A percentile compares a stretch with the other conserved stretches of the same genome.
Evolutionary conservation across 1,140 invertebrate genomes (phyloP).

Genomic region (Trichogramma pretiosum): DNA sequence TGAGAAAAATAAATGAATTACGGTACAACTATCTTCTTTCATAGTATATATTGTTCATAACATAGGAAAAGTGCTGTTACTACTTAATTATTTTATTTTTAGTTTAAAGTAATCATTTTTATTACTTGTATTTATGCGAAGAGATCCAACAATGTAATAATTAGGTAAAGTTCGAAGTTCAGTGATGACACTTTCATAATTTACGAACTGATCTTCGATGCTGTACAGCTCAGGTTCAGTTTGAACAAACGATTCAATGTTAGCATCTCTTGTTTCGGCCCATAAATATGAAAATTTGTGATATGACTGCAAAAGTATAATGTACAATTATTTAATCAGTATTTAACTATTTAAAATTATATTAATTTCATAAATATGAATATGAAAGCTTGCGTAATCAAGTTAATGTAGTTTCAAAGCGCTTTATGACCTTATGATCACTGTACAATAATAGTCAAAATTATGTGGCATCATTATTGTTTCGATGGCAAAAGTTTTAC

Average conservation of each 20-base stretch:
- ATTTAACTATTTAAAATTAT: slow-evolving; percentile 3
- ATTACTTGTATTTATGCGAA: slow-evolving; percentile 58
- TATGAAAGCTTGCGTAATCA: no score
- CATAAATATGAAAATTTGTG: slow-evolving; percentile 57
- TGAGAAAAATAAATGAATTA: no score
- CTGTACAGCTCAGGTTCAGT: slow-evolving; percentile 61
- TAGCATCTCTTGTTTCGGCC: slow-evolving; percentile 58
- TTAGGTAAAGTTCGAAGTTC: slow-evolving; percentile 57
- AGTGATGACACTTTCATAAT: slow-evolving; percentile 58
- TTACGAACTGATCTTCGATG: slow-evolving; percentile 62
- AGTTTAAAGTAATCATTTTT: slow-evolving; percentile 8
- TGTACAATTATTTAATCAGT: background rate
- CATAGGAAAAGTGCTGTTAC: no score
- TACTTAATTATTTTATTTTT: slow-evolving; percentile 11
- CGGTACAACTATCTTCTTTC: no score
- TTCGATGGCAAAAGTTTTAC: no score
- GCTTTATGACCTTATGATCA: no score
- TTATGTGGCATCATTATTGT: no score
- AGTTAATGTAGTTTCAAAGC: no score
- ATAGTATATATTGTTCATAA: no score
- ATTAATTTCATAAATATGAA: slow-evolving; percentile 3
- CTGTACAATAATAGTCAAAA: no score
- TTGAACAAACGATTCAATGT: slow-evolving; percentile 61
- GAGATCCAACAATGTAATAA: slow-evolving; percentile 55
- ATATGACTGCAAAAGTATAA: slow-evolving; percentile 38